Evolutionary conservation across 2,113 vertebrate genomes (phyloP), one percentile per base, ranked within the genome.

Genomic region (Redunca redunca): DNA sequence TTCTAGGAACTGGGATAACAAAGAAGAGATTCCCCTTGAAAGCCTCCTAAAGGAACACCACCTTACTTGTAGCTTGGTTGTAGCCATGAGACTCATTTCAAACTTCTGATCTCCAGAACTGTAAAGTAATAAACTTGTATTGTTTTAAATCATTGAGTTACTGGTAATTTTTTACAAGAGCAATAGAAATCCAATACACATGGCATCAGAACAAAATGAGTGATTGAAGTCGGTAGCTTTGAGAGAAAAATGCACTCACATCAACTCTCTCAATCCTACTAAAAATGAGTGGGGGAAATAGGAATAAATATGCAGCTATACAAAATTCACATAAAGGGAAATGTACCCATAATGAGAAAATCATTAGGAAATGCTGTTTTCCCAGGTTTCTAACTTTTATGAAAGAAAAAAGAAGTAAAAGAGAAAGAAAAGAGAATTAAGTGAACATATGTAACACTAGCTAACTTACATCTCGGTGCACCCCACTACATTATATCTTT

Each of bases 401-500:
- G 62, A 19, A 91, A 84, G 17, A 60, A 93, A 77, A 90, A 57
- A 74, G 26, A 1, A 19, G 46, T 71, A 21, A 43, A 28, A 83
- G 36, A 85, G 19, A 62, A 12, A 14, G 11, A 90, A 82, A 85
- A 64, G 83, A 50, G 60, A 71, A 57, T 92, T 81, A 82, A 97
- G 85, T 97, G 95, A 93, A 77, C 50, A 90, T 46, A 36, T 94
- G n/a, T 43, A 95, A 60, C 67, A 96, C 55, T 87, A 78, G 83
- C 87, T 91, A 93, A n/a, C 86, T 96, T 91, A 87, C 52, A 96
- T 64, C 67, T 98, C 92, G 46, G 9, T 91, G 60, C 33, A 58
- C 92, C 93, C 91, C 87, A 81, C 71, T 93, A 81, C 81, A 95
- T 90, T 97, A 87, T 98, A 97, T 93, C 89, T 97, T 98, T 97